These are phyloP conservation scores for Habroteleia sp. DNA, from an alignment of 2,888 invertebrate species.

Conservation along the genomic window DNA sequence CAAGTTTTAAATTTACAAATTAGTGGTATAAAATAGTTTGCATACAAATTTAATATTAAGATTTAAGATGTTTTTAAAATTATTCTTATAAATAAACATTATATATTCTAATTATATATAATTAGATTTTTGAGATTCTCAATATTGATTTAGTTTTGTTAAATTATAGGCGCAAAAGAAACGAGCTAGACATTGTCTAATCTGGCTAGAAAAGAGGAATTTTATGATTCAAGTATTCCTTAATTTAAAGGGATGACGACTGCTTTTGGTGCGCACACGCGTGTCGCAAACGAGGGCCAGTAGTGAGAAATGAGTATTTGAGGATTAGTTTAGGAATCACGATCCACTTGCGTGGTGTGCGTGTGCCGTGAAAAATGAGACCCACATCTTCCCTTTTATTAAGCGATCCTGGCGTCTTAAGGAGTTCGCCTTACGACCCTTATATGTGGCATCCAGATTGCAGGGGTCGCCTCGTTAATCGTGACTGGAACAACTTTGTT, in stretches of 20 bases:
- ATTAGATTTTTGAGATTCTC: no score
- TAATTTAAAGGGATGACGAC: constrained; percentile 43
- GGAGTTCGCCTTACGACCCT: constrained; percentile 51
- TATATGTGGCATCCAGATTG: constrained; percentile 58
- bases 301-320: constrained; percentile 57
- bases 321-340: constrained; percentile 58
- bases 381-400: constrained; percentile 63
- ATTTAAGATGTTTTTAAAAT: no score
- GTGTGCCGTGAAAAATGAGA: constrained; percentile 61
- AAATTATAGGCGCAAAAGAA: no score
- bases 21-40: no score
- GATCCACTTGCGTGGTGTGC: constrained; percentile 57
- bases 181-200: constrained; percentile 4
- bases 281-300: constrained; percentile 31
- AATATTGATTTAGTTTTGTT: no score
- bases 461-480: constrained; percentile 55
- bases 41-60: no score
- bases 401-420: constrained; percentile 61
- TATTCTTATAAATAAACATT: no score
- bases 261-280: constrained; percentile 28
- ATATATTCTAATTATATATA: no score
- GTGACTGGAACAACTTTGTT: constrained; percentile 52
- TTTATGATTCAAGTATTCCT: constrained; percentile 37
- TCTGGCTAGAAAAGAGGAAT: constrained; percentile 29
- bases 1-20: no score